phyloP scores from a whole-genome alignment of 1,140 invertebrate genomes.

The Stegodyphus dumicola region DNA sequence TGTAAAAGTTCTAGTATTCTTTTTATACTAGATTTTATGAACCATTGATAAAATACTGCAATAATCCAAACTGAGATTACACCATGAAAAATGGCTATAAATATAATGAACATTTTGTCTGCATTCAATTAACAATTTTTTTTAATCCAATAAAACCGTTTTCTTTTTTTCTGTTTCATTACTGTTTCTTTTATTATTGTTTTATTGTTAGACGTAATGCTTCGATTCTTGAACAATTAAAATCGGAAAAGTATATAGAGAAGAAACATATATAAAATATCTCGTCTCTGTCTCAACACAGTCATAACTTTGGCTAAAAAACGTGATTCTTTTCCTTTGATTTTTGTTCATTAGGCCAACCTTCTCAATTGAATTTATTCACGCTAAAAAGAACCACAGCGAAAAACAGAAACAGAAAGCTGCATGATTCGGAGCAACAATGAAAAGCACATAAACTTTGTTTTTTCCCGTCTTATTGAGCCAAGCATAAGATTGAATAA shows the following conservation, averaged over 20 bases:
- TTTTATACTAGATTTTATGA: too few relatives aligned
- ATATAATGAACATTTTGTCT: constrained; percentile 50
- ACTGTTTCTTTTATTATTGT: not conserved
- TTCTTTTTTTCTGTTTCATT: constrained; percentile 14
- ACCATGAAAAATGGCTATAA: too few relatives aligned
- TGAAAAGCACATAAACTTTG: too few relatives aligned
- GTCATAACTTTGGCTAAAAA: constrained; percentile 43
- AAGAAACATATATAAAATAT: constrained; percentile 34
- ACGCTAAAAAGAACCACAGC: constrained; percentile 20
- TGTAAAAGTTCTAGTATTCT: too few relatives aligned
- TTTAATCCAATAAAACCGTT: constrained; percentile 31
- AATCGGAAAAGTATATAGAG: constrained; percentile 10
- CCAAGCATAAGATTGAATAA: too few relatives aligned
- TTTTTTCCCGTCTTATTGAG: too few relatives aligned
- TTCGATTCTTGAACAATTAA: constrained; percentile 7
- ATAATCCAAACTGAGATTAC: too few relatives aligned
- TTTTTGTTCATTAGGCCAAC: constrained; percentile 44
- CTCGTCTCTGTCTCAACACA: constrained; percentile 47
- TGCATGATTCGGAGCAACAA: too few relatives aligned
- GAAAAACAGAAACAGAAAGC: too few relatives aligned
- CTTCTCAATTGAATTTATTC: constrained; percentile 19
- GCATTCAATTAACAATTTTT: constrained; percentile 25
- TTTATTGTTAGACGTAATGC: too few relatives aligned
- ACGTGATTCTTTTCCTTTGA: constrained; percentile 45
- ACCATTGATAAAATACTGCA: too few relatives aligned